phyloP scores from a whole-genome alignment of 2,797 vertebrate genomes.

The Crocodylus rhombifer region DNA sequence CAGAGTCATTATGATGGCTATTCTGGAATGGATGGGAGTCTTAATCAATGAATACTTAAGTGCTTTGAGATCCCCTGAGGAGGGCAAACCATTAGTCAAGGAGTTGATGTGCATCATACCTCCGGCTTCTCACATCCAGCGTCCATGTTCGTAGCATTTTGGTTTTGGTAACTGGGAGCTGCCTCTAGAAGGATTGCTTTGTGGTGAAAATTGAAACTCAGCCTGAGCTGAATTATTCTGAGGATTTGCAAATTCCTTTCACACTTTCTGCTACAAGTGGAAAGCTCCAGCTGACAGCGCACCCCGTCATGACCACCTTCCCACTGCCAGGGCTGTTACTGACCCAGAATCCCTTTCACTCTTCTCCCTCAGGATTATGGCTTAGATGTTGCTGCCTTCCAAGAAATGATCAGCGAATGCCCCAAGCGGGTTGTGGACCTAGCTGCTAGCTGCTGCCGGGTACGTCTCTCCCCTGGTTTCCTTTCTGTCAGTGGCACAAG shows the following conservation, averaged over 20 bases:
- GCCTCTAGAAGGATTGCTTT: not conserved
- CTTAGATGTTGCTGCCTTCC: slow-evolving; percentile 85
- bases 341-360: not conserved
- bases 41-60: not conserved
- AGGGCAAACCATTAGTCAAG: not conserved
- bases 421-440: slow-evolving; percentile 85
- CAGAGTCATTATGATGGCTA: not conserved
- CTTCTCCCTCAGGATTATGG: slow-evolving; percentile 85
- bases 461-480: slow-evolving; percentile 39
- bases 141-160: not conserved
- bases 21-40: not conserved
- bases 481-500: not conserved
- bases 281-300: not conserved
- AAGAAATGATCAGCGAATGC: slow-evolving; percentile 84
- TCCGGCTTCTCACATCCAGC: not conserved
- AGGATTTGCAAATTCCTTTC: not conserved
- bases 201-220: not conserved
- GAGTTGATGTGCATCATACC: not conserved
- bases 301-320: not conserved
- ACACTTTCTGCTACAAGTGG: not conserved
- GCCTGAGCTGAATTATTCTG: not conserved
- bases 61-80: not conserved
- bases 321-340: not conserved
- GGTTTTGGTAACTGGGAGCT: not conserved
- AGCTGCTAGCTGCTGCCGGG: slow-evolving; percentile 87